phyloP scores from a whole-genome alignment of 1,140 invertebrate genomes.

The Leptinotarsa undecemlineata region DNA sequence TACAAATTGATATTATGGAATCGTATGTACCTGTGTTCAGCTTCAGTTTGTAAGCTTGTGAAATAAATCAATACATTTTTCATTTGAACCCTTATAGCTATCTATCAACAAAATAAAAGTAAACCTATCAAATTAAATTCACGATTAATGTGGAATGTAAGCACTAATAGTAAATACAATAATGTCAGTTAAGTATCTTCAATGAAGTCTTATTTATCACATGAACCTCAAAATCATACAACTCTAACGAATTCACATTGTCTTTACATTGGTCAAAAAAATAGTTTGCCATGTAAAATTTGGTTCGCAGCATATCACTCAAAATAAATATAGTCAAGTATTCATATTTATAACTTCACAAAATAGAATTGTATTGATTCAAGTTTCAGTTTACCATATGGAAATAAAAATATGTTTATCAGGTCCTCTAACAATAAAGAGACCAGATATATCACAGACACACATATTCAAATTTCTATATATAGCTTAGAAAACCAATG shows the following conservation, averaged over 20 bases:
- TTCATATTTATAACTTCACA: neutral
- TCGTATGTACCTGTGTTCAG: neutral
- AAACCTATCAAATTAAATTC: neutral
- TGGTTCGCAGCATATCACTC: neutral
- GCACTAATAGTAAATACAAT: neutral
- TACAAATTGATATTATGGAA: neutral
- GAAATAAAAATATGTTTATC: neutral
- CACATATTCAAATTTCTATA: too few species aligned
- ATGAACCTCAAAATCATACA: neutral
- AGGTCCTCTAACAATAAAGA: neutral
- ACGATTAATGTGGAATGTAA: neutral
- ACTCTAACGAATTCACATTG: neutral
- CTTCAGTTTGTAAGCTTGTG: neutral
- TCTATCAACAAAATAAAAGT: neutral
- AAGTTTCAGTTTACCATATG: neutral
- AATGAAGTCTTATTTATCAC: slow-evolving; percentile 8
- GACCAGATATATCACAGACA: neutral
- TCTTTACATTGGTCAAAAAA: neutral
- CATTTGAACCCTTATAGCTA: neutral
- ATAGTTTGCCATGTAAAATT: neutral
- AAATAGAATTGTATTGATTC: neutral
- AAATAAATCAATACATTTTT: neutral
- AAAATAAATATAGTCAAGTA: neutral
- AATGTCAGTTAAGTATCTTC: slow-evolving; percentile 3
- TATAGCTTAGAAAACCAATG: too few species aligned